These are phyloP conservation scores for Myopa testacea DNA, from an alignment of 2,888 invertebrate species.

Conservation along the genomic window DNA sequence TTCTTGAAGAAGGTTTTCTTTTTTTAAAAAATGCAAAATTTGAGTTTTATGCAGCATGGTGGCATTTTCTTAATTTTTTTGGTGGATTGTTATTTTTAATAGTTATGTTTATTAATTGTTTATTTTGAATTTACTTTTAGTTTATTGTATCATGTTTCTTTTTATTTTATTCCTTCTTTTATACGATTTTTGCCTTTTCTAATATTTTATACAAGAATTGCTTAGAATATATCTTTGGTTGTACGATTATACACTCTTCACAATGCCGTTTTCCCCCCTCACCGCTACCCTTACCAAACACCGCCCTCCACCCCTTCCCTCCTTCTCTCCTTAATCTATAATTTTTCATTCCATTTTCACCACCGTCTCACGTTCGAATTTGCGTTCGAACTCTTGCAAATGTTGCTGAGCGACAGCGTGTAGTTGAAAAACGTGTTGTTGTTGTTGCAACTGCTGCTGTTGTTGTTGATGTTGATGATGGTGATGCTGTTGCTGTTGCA, in stretches of 20 bases:
- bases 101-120: too few species aligned
- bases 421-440: conserved; percentile 60
- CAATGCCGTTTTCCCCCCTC: not conserved
- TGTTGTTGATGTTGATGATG: conserved; percentile 51
- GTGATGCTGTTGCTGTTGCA: conserved; percentile 51
- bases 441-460: conserved; percentile 52
- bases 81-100: too few species aligned
- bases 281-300: not conserved
- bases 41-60: too few species aligned
- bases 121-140: too few species aligned
- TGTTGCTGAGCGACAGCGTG: conserved; percentile 57
- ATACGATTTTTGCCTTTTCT: too few species aligned
- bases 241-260: conserved; percentile 45
- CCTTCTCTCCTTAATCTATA: not conserved
- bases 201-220: not conserved
- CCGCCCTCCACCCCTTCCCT: not conserved
- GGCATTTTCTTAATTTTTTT: too few species aligned
- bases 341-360: conserved; percentile 64
- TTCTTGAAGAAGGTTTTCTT: too few species aligned
- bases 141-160: too few species aligned
- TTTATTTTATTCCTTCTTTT: too few species aligned
- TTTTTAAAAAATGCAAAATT: too few species aligned
- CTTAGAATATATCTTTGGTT: conserved; percentile 36
- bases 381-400: conserved; percentile 60
- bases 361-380: conserved; percentile 63